Evolutionary conservation across 2,113 vertebrate genomes (phyloP), one percentile per base, ranked within the genome.

Genomic region (Tyto alba): DNA sequence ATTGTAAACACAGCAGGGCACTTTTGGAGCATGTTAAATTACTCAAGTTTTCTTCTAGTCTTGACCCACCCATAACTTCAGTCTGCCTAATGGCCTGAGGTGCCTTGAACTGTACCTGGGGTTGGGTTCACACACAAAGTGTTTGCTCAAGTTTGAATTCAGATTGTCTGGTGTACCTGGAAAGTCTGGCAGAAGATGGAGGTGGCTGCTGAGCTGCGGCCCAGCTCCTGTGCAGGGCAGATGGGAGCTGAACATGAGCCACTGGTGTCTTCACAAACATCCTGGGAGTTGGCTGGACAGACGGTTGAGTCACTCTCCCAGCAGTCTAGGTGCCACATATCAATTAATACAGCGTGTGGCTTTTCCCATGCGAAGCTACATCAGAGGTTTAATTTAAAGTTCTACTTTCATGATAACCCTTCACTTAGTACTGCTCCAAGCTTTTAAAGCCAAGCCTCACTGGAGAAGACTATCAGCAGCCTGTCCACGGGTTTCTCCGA

Each of bases 81-180:
- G n/a, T 4, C 52, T 19, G 12, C 19, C 78, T 13, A 1, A 10
- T 3, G 43, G 25, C 18, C n/a, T 4, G 32, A 10, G 74, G 2
- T 26, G 75, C 62, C 41, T 25, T 8, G 43, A 36, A 6, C 56
- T 17, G 13, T 13, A 7, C 3, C 57, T 53, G 18, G 0, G 2
- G 16, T 27, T 4, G 55, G 57, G 40, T 29, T 80, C 16, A 1
- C 1, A 10, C 30, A 11, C 0, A 4, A 30, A 23, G 14, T 14
- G 1, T 32, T 60, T 23, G 57, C 57, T 36, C 17, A 0, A 3
- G n/a, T 7, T 21, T 14, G 43, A 6, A 1, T 20, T 45, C 20
- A 0, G 36, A 3, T 21, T 1, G 1, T 7, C 57, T 4, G 56
- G 13, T 9, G 20, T 2, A 5, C 7, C 32, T 4, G 47, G 26